phyloP scores from a whole-genome alignment of 2,797 vertebrate genomes.

The Crypturellus tataupa region DNA sequence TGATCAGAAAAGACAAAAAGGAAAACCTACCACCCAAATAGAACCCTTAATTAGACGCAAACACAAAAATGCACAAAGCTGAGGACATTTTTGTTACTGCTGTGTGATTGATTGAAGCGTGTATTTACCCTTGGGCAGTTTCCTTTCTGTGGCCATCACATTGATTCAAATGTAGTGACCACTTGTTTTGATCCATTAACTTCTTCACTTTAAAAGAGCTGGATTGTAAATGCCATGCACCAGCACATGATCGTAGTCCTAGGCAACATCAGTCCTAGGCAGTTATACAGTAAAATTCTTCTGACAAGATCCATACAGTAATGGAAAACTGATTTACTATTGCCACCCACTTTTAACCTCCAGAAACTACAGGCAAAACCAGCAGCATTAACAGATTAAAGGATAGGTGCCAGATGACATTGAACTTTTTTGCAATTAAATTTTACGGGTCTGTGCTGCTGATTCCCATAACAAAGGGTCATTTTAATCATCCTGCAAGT shows the following conservation, averaged over 20 bases:
- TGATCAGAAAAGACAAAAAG: not conserved
- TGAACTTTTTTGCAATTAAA: constrained; percentile 80
- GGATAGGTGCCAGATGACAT: constrained; percentile 68
- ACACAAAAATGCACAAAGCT: constrained; percentile 21
- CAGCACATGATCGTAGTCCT: not conserved
- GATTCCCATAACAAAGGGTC: constrained; percentile 78
- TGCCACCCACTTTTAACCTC: constrained; percentile 62
- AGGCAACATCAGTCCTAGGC: not conserved
- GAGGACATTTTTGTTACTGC: not conserved
- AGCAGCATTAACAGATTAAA: constrained; percentile 69
- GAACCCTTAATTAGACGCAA: not conserved
- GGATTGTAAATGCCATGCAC: not conserved
- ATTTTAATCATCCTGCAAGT: constrained; percentile 83
- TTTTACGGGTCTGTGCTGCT: constrained; percentile 68
- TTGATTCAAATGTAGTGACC: not conserved
- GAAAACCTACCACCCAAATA: not conserved
- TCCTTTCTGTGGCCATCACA: not conserved
- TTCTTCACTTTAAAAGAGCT: constrained; percentile 5
- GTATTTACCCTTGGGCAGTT: constrained; percentile 1
- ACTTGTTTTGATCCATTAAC: constrained; percentile 37
- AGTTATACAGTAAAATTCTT: constrained; percentile 32
- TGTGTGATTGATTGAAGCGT: constrained; percentile 4
- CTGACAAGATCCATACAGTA: constrained; percentile 38
- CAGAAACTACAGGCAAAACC: constrained; percentile 11
- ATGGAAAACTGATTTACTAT: constrained; percentile 42